Conservation (phyloP, 2,888 invertebrate species). For the Xestia xanthographa region DNA sequence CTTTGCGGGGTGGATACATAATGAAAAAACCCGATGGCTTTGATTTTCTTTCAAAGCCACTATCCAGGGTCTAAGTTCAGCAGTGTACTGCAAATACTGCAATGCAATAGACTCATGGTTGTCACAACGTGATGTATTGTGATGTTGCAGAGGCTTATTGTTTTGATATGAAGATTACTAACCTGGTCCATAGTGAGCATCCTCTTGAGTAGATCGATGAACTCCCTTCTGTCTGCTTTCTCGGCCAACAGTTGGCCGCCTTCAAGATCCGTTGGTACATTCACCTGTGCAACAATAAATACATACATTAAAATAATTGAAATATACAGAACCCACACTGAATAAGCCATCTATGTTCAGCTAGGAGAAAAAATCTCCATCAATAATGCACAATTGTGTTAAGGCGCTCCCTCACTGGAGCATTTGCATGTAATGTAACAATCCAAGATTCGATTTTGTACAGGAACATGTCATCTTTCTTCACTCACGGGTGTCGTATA, state of each 20-base stretch:
- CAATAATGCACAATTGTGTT: not conserved
- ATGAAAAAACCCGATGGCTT: not conserved
- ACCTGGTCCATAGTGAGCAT: slow-evolving; percentile 99
- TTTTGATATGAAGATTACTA: slow-evolving; percentile 58
- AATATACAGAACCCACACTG: slow-evolving; percentile 12
- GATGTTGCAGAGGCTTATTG: not conserved
- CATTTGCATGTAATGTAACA: not conserved
- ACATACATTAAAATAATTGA: slow-evolving; percentile 26
- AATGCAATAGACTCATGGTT: no score
- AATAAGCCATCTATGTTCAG: slow-evolving; percentile 9
- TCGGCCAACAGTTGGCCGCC: slow-evolving; percentile 99
- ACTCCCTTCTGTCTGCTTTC: slow-evolving; percentile 98
- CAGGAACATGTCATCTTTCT: no score
- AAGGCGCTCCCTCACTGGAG: not conserved
- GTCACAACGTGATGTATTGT: not conserved
- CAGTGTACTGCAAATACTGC: not conserved
- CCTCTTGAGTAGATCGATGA: slow-evolving; percentile 98
- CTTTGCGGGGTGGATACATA: not conserved
- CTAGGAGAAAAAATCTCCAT: not conserved
- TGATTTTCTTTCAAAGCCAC: not conserved
- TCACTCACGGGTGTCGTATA: no score
- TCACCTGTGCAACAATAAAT: slow-evolving; percentile 90
- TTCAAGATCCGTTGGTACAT: slow-evolving; percentile 99
- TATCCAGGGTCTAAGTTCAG: not conserved
- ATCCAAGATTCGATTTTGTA: not conserved